phyloP scores from a whole-genome alignment of 2,888 invertebrate genomes.

The Axea sp. region DNA sequence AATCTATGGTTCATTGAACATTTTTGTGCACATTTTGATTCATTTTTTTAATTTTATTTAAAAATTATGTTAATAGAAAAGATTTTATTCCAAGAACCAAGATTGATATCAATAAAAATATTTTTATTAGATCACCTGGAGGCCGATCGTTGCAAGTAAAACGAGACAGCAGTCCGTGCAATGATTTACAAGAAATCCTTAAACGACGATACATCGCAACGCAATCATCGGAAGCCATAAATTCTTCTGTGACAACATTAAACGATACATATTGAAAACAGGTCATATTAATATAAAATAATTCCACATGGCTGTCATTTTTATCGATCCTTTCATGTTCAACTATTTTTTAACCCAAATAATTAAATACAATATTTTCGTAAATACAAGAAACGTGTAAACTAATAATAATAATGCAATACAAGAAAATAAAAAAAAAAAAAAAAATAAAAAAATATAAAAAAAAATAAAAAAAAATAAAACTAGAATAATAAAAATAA shows the following conservation, averaged over 20 bases:
- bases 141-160: conserved; percentile 73
- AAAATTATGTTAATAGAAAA: no score
- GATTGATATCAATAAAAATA: conserved; percentile 14
- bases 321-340: conserved; percentile 11
- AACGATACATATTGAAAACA: conserved; percentile 73
- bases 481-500: no score
- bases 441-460: no score
- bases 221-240: conserved; percentile 75
- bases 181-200: conserved; percentile 77
- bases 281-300: conserved; percentile 3
- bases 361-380: conserved; percentile 14
- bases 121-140: conserved; percentile 72
- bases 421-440: no score
- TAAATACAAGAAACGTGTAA: no score
- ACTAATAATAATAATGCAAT: no score
- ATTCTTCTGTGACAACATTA: conserved; percentile 68
- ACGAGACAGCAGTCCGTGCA: conserved; percentile 77
- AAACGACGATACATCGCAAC: conserved; percentile 75
- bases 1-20: no score
- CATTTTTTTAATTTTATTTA: background rate
- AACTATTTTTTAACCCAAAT: conserved; percentile 8
- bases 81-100: no score
- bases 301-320: conserved; percentile 5
- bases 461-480: no score
- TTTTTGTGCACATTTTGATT: no score